These are phyloP conservation scores for Cryptosula pallasiana DNA, from an alignment of 2,888 invertebrate species.

Conservation along the genomic window DNA sequence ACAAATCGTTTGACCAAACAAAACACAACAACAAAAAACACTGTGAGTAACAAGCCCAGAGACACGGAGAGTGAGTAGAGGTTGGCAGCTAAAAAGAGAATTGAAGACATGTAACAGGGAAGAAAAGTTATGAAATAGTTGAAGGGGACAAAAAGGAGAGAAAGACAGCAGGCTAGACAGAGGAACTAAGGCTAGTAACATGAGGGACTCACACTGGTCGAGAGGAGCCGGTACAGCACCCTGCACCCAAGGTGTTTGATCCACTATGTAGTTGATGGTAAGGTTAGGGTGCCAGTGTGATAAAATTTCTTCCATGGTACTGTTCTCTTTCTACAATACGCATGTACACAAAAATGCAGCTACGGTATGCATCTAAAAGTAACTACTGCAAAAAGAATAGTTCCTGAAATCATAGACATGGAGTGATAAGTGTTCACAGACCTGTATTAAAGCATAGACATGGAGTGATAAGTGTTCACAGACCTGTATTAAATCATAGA, in stretches of 20 bases:
- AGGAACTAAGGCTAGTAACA: not conserved
- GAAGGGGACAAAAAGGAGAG: not conserved
- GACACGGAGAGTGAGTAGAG: not conserved
- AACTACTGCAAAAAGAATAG: too few species aligned
- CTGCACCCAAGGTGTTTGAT: conserved; percentile 89
- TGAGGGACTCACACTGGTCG: conserved; percentile 67
- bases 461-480: conserved; percentile 35
- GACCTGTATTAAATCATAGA: too few species aligned
- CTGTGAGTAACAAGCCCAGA: too few species aligned
- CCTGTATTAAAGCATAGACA: conserved; percentile 35
- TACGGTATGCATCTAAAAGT: too few species aligned
- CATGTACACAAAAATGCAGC: not conserved
- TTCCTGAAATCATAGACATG: too few species aligned
- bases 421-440: too few species aligned
- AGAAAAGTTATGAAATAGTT: not conserved
- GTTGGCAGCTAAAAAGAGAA: not conserved
- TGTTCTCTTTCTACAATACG: conserved; percentile 26
- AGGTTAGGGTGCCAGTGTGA: conserved; percentile 99
- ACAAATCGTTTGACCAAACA: too few species aligned
- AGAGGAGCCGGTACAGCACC: conserved; percentile 86
- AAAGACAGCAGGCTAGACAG: too few species aligned
- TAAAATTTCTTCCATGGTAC: conserved; percentile 73
- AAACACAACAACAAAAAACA: too few species aligned
- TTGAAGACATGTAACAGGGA: not conserved
- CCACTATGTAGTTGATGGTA: conserved; percentile 88